Evolutionary conservation across 92 coral and sea anemone genomes (phyloP).

Genomic region (Diadumene lineata): DNA sequence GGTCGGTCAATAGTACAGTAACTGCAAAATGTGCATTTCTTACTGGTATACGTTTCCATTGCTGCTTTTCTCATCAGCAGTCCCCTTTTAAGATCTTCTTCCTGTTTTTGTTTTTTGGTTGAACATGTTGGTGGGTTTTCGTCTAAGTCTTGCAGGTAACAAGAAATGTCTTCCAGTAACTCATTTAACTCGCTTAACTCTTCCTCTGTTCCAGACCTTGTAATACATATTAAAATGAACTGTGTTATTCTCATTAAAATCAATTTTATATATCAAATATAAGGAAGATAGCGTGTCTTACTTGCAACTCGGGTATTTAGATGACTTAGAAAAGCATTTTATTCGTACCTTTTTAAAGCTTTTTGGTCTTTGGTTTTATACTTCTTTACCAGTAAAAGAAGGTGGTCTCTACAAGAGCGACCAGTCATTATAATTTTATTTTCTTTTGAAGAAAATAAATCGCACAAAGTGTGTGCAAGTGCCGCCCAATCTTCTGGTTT

Average conservation of each 20-base stretch:
- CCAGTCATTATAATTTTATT: neutral
- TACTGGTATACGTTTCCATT: constrained; percentile 41
- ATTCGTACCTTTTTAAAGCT: neutral
- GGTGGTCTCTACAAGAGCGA: neutral
- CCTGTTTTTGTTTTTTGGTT: constrained; percentile 16
- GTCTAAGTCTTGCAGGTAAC: constrained; percentile 15
- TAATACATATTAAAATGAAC: neutral
- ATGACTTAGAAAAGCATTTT: too few relatives aligned
- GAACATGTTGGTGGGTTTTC: constrained; percentile 15
- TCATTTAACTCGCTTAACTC: constrained; percentile 11
- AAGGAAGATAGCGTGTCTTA: too few relatives aligned
- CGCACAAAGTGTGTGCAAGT: neutral
- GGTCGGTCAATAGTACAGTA: too few relatives aligned
- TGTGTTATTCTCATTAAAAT: too few relatives aligned
- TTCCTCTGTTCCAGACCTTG: constrained; percentile 32
- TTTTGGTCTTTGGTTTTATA: neutral
- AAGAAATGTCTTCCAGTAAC: constrained; percentile 31
- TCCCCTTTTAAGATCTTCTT: constrained; percentile 31
- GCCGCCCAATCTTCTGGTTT: neutral
- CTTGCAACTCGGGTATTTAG: too few relatives aligned
- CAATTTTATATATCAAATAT: too few relatives aligned
- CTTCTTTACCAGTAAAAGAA: neutral
- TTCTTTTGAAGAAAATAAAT: neutral
- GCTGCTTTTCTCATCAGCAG: constrained; percentile 33
- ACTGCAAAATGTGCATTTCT: neutral